Base-by-base conservation (phyloP, 2,113 vertebrate species). In the Petrocephalus zakoni region DNA sequence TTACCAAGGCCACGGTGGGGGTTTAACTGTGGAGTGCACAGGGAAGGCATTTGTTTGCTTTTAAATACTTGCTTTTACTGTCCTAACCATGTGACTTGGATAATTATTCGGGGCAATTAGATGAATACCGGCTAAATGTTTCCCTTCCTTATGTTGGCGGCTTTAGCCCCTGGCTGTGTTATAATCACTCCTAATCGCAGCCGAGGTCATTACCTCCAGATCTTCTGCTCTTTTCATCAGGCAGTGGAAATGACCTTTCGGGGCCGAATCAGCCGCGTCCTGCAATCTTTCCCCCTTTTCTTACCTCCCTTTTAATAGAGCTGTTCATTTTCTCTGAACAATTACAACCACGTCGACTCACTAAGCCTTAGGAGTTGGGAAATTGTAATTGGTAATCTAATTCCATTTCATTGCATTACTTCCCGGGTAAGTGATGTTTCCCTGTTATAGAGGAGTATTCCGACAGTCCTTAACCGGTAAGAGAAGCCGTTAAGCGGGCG, bases 171-270 rank as follows among this genome's bases (percentile, higher is more conserved):
- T 95, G 94, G 95, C 93, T 93, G 96, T 93, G 92, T 90, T 95
- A 91, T 95, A 97, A 97, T 97, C 97, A 96, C 94, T 95, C 92
- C 93, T 95, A 95, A 95, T 96, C 96, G 95, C 93, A 96, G 96
- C 96, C 96, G 94, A 95, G 96, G 95, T 92, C 92, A 95, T 96
- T 96, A 95, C 93, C 93, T 96, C 92, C 90, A 92, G 93, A 92
- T 94, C 95, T 95, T 95, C 91, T 88, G 19, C 92, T 42, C 34
- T 94, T 95, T 94, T 95, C 92, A 95, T 95, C 95, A 95, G 91
- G 92, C 94, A 86, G 89, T 91, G 93, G 93, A 95, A 97, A 96
- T 96, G 92, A 95, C 94, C 92, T 94, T 94, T 87, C 17, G 92
- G 92, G 93, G 92, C 91, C 72, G 92, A 96, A 92, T 90, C 90